These are phyloP conservation scores for Peromyscus leucopus DNA, from an alignment of 2,113 vertebrate species.

Conservation along the genomic window DNA sequence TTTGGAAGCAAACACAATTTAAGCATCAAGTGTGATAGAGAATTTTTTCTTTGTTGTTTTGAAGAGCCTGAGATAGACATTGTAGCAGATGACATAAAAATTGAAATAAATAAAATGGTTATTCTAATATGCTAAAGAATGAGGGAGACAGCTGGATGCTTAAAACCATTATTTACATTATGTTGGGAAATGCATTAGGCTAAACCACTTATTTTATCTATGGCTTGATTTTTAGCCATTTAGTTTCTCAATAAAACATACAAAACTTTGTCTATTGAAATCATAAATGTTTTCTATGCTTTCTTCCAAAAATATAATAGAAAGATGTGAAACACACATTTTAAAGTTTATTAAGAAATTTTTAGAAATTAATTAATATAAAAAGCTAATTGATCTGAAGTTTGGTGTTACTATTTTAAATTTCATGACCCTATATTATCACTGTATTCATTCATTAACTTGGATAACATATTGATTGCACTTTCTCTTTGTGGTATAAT, in stretches of 20 bases:
- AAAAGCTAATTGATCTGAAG: not conserved
- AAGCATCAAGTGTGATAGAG: conserved; percentile 58
- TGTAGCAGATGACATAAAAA: conserved; percentile 52
- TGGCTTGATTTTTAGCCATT: conserved; percentile 49
- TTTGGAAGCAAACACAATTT: conserved; percentile 71
- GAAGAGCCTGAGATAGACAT: not conserved
- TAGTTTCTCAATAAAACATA: conserved; percentile 4
- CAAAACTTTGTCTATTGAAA: not conserved
- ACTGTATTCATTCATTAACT: not conserved
- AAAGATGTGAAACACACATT: not conserved
- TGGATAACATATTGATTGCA: no score
- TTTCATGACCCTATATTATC: not conserved
- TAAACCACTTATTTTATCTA: not conserved
- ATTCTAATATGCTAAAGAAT: conserved; percentile 56
- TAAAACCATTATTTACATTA: conserved; percentile 9
- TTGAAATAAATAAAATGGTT: conserved; percentile 41
- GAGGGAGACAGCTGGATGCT: not conserved
- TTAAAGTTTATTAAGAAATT: not conserved
- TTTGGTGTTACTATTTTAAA: not conserved
- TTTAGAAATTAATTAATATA: not conserved
- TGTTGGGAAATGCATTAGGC: not conserved
- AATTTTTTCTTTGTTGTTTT: conserved; percentile 31
- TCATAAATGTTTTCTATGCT: not conserved
- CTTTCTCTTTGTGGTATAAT: not conserved
- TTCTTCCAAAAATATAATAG: not conserved